phyloP scores from a whole-genome alignment of 2,888 invertebrate genomes.

The Invenusta paracnida region DNA sequence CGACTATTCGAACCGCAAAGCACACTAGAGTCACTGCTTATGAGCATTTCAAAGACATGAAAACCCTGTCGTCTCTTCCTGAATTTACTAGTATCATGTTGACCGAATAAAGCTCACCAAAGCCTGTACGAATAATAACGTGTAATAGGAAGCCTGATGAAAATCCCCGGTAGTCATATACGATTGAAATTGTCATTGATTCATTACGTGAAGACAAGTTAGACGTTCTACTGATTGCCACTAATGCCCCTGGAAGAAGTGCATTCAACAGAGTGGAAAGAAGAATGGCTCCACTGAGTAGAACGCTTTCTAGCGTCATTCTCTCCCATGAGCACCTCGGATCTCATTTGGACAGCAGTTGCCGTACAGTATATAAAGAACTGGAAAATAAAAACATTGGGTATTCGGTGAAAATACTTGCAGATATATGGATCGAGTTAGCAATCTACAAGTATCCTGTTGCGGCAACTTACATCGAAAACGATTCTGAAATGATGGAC shows the following conservation, averaged over 20 bases:
- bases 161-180: conserved; percentile 48
- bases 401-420: conserved; percentile 48
- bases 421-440: conserved; percentile 52
- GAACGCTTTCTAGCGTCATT: conserved; percentile 51
- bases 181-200: conserved; percentile 43
- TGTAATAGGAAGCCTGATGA: conserved; percentile 50
- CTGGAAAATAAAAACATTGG: conserved; percentile 43
- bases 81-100: neutral
- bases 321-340: conserved; percentile 50
- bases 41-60: neutral
- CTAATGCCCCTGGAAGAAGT: conserved; percentile 15
- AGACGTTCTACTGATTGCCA: conserved; percentile 63
- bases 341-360: conserved; percentile 10
- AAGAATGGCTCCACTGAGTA: conserved; percentile 55
- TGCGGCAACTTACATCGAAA: neutral
- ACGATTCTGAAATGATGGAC: neutral
- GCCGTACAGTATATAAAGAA: conserved; percentile 43
- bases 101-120: too few relatives aligned
- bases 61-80: neutral
- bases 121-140: conserved; percentile 52
- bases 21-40: conserved; percentile 46
- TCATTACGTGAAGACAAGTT: conserved; percentile 46
- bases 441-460: conserved; percentile 49
- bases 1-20: conserved; percentile 54
- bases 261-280: conserved; percentile 49